A percentile compares a stretch with the other conserved stretches of the same genome.
These are phyloP conservation scores for Watsonalla binaria DNA, from an alignment of 2,888 invertebrate genomes.

Conservation along the genomic window DNA sequence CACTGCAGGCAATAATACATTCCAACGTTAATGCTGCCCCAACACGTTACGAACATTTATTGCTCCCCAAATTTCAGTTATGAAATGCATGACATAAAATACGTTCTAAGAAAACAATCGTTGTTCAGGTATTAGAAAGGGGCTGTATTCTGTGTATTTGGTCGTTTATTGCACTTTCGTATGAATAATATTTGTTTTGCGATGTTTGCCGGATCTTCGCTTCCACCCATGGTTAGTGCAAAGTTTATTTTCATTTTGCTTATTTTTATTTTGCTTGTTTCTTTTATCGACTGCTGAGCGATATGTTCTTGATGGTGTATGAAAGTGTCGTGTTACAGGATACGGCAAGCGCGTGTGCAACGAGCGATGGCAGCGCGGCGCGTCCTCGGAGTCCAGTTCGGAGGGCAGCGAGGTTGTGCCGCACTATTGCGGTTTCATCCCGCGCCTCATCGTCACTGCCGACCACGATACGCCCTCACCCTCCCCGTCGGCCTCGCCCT, in stretches of 20 bases:
- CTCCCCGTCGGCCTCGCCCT: not conserved
- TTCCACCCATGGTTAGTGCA: not conserved
- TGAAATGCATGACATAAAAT: too few species aligned
- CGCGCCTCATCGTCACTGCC: constrained; percentile 62
- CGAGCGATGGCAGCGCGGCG: constrained; percentile 51
- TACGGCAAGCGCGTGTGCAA: constrained; percentile 52
- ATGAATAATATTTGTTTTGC: not conserved
- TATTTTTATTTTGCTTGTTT: constrained; percentile 13
- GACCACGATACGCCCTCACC: constrained; percentile 57
- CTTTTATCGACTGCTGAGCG: constrained; percentile 5
- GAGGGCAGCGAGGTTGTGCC: constrained; percentile 61
- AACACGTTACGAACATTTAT: not conserved
- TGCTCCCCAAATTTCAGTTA: too few species aligned
- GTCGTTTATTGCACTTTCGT: not conserved
- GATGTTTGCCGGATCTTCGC: not conserved
- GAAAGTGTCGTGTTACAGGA: constrained; percentile 51
- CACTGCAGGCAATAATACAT: constrained; percentile 59
- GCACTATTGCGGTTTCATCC: constrained; percentile 64
- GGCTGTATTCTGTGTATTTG: not conserved
- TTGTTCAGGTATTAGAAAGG: not conserved
- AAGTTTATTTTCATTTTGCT: constrained; percentile 10
- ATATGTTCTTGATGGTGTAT: constrained; percentile 20
- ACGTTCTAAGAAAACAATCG: too few species aligned
- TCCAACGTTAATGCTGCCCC: not conserved
- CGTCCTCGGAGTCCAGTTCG: constrained; percentile 66